Evolutionary conservation across 2,888 invertebrate genomes (phyloP).

Genomic region (Euplagia quadripunctaria): DNA sequence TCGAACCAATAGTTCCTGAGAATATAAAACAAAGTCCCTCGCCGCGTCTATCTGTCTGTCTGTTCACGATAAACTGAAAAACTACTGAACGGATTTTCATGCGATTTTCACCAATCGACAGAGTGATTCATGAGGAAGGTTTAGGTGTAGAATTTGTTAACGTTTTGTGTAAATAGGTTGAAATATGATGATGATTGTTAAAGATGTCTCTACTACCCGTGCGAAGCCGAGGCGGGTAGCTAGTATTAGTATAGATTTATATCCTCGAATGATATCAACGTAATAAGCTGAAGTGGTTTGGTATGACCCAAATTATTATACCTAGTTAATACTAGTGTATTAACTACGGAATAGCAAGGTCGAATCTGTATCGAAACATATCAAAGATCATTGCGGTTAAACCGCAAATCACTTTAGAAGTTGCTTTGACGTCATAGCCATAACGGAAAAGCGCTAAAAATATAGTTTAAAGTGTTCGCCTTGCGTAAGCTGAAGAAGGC

Average conservation of each 20-base stretch:
- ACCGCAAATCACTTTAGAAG: constrained; percentile 25
- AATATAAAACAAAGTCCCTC: no score
- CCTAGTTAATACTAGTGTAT: neutral
- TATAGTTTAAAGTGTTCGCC: constrained; percentile 25
- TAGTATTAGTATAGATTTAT: neutral
- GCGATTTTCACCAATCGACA: no score
- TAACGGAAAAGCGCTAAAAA: constrained; percentile 29
- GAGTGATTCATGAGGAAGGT: no score
- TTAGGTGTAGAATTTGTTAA: no score
- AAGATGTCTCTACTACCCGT: no score
- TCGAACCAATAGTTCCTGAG: no score
- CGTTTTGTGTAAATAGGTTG: no score
- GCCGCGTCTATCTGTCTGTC: no score
- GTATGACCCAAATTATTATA: neutral
- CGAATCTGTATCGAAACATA: constrained; percentile 17
- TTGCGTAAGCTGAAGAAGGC: constrained; percentile 24
- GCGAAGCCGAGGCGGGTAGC: no score
- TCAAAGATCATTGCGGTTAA: constrained; percentile 20
- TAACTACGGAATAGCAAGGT: constrained; percentile 17
- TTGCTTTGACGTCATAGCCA: constrained; percentile 24
- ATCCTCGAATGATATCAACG: neutral
- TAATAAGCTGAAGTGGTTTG: constrained; percentile 3
- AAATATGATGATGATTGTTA: no score
- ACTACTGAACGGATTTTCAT: no score
- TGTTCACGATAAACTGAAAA: no score